Conservation (phyloP, 2,797 vertebrate species). For the Micromesistius poutassou region DNA sequence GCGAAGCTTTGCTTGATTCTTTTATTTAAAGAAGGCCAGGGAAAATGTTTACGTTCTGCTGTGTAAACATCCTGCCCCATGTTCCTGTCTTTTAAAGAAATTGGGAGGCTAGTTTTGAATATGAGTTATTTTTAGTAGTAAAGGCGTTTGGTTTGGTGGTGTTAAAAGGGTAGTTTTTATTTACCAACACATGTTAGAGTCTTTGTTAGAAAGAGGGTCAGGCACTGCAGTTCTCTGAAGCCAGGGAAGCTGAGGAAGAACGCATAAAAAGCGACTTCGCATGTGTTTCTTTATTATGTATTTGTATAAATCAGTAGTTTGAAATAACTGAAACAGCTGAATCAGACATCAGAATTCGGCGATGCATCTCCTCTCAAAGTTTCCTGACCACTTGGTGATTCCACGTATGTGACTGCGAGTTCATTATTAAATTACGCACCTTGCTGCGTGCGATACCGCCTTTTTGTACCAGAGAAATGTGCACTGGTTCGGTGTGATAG, state of each 20-base stretch:
- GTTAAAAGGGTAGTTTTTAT: slow-evolving; percentile 25
- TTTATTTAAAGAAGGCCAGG: slow-evolving; percentile 91
- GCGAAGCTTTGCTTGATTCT: slow-evolving; percentile 82
- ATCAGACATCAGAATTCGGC: neutral
- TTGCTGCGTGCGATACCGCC: neutral
- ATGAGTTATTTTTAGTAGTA: slow-evolving; percentile 44
- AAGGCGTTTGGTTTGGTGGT: slow-evolving; percentile 29
- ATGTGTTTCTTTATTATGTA: neutral
- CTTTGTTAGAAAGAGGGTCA: slow-evolving; percentile 1
- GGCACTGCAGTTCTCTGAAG: neutral
- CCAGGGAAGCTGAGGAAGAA: neutral
- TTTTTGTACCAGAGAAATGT: slow-evolving; percentile 25
- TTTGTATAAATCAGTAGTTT: neutral
- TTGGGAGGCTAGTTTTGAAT: slow-evolving; percentile 72
- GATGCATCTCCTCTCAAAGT: neutral
- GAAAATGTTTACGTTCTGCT: slow-evolving; percentile 92
- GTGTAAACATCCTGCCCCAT: slow-evolving; percentile 98
- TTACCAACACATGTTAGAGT: slow-evolving; percentile 31
- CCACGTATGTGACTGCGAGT: neutral
- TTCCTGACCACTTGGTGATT: slow-evolving; percentile 10
- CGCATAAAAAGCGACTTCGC: neutral
- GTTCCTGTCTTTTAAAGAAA: slow-evolving; percentile 83
- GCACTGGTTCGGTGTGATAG: slow-evolving; percentile 36
- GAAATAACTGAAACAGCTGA: neutral
- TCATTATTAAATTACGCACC: neutral